Evolutionary conservation across 2,113 vertebrate genomes (phyloP).

Genomic region (Cinclus mexicanus): DNA sequence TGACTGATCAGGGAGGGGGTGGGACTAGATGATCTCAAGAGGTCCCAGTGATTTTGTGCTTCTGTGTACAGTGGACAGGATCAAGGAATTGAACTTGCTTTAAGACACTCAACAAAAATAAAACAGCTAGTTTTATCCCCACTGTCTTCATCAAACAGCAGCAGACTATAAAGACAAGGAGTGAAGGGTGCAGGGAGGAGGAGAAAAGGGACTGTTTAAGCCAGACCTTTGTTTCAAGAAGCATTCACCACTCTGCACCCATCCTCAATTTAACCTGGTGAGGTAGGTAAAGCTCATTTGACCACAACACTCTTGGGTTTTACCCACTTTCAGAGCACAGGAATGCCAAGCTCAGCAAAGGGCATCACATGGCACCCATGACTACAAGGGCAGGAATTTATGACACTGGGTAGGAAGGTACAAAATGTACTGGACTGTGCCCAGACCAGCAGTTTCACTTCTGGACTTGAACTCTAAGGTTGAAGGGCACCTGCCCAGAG

Average conservation of each 20-base stretch:
- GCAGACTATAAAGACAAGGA: neutral
- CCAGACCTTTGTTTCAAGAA: neutral
- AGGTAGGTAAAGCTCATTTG: neutral
- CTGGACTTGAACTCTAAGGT: neutral
- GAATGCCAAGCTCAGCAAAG: neutral
- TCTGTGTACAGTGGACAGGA: neutral
- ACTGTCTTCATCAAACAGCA: neutral
- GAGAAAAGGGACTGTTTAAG: neutral
- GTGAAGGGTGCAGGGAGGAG: neutral
- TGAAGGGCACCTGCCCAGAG: neutral
- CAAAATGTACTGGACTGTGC: neutral
- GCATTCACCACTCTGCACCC: neutral
- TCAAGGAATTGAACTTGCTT: neutral
- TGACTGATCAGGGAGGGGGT: neutral
- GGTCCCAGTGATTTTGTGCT: neutral
- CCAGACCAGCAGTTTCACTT: slow-evolving; percentile 14
- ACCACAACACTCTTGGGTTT: neutral
- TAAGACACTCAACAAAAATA: neutral
- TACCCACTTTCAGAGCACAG: neutral
- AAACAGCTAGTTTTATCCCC: neutral
- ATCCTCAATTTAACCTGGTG: neutral
- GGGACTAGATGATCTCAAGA: neutral
- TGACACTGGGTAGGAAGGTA: neutral
- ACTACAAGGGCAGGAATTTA: neutral
- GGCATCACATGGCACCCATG: neutral